A percentile compares a stretch with the other conserved stretches of the same genome.
Conservation (phyloP, 2,797 vertebrate species). For the Diplodus sargus region DNA sequence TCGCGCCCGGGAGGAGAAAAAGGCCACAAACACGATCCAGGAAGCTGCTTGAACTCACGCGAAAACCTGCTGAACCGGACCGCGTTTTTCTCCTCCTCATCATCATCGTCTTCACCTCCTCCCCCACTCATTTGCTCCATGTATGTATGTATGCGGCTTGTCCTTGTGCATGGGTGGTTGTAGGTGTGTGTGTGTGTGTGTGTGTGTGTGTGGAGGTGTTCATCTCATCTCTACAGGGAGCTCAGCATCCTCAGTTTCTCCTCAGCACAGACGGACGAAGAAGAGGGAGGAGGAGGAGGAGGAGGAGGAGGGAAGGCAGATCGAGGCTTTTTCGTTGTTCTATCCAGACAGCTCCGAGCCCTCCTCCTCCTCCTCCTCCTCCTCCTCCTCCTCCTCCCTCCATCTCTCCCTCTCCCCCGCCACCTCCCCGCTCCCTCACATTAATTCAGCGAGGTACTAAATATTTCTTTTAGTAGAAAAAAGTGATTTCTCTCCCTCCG, state of each 20-base stretch:
- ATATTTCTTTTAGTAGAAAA: slow-evolving; percentile 79
- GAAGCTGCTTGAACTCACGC: slow-evolving; percentile 47
- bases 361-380: slow-evolving; percentile 20
- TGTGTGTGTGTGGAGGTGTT: slow-evolving; percentile 20
- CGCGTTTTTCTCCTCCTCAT: neutral
- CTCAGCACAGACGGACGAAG: slow-evolving; percentile 33
- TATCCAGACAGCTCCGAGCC: slow-evolving; percentile 49
- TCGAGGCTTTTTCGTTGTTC: slow-evolving; percentile 59
- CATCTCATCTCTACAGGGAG: slow-evolving; percentile 61
- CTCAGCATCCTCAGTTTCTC: slow-evolving; percentile 49
- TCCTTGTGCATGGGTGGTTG: neutral
- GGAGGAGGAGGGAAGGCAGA: slow-evolving; percentile 37
- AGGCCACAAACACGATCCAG: slow-evolving; percentile 51
- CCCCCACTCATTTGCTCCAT: neutral
- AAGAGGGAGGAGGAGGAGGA: slow-evolving; percentile 24
- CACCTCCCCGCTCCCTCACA: slow-evolving; percentile 52
- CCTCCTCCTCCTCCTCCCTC: slow-evolving; percentile 8
- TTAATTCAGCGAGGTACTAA: slow-evolving; percentile 77
- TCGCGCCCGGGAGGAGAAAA: slow-evolving; percentile 61
- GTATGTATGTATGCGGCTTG: slow-evolving; percentile 4
- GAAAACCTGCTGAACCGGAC: slow-evolving; percentile 17
- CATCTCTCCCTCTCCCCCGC: slow-evolving; percentile 30
- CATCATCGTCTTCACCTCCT: too few species aligned
- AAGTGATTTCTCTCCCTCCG: slow-evolving; percentile 59
- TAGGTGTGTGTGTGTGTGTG: slow-evolving; percentile 2